Evolutionary conservation across 2,797 vertebrate species (phyloP), one percentile per base, ranked within the genome.

Genomic region (Syncerus caffer): DNA sequence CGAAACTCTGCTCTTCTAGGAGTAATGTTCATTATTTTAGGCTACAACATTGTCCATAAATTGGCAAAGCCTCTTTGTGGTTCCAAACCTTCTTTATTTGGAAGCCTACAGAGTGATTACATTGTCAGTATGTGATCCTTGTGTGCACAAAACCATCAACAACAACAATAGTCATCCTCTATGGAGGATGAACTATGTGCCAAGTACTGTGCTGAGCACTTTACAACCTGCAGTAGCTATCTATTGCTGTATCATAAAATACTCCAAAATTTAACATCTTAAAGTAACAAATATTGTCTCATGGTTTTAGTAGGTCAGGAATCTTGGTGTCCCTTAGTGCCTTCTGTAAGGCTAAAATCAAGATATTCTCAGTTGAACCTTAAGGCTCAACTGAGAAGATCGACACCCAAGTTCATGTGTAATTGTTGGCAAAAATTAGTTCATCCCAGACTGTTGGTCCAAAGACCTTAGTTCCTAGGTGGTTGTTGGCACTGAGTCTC

Each of bases 181-280:
- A 87, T 15, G 58, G 60, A 85, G 34, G 74, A 57, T 34, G 38
- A 92, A 29, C 4, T 67, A 25, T 50, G 23, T 95, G 55, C 29
- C 79, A 89, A 38, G 27, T 89, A 53, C 47, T 34, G 13, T 91
- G 74, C 31, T 31, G 47, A 95, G 19, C 42, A 57, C 38, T 92
- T 95, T 53, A 71, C 17, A 93, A 50, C 15, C 55, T 47, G 7
- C 67, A 38, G 16, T 76, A 45, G 23, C 55, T 89, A 25, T 62
- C 51, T 96, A 79, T 25, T 93, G 53, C 62, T 92, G 10, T 19
- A 21, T 51, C 95, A 89, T 34, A 95, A 93, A 87, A 50, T 25
- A 53, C 25, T n/a, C 29, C 45, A 7, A 87, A 92, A 85, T 87
- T 76, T 93, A 93, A 47, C 53, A 96, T 25, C 71, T 96, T 95